phyloP scores from a whole-genome alignment of 2,797 vertebrate genomes.

The Onychomys arenicola region DNA sequence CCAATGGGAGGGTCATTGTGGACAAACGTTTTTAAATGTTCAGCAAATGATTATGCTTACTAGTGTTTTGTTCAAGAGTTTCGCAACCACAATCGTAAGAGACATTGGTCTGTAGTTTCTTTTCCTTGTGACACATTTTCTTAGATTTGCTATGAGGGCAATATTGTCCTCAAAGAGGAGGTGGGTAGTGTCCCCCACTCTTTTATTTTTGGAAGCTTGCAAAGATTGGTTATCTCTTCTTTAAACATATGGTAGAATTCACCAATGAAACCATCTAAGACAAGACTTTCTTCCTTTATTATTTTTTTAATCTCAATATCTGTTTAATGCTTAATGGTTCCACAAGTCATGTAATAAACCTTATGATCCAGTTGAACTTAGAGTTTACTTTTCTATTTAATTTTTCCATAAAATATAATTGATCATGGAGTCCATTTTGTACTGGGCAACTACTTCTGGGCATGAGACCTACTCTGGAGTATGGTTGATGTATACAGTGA shows the following conservation, averaged over 20 bases:
- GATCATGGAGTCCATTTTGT: neutral
- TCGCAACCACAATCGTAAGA: constrained; percentile 31
- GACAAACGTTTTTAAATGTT: constrained; percentile 59
- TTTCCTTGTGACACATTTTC: neutral
- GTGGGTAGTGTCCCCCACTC: neutral
- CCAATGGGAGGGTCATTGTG: neutral
- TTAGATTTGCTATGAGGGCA: constrained; percentile 23
- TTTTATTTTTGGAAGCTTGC: constrained; percentile 41
- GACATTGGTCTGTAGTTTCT: constrained; percentile 23
- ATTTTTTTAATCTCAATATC: neutral
- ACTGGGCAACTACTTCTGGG: neutral
- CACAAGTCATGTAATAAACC: neutral
- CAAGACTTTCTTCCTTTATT: neutral
- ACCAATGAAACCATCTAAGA: neutral
- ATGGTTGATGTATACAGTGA: neutral
- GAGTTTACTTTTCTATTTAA: neutral
- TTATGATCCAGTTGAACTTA: neutral
- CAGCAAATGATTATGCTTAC: constrained; percentile 30
- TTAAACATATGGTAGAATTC: constrained; percentile 52
- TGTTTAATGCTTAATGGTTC: neutral
- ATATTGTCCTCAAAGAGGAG: constrained; percentile 33
- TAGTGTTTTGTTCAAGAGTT: constrained; percentile 44
- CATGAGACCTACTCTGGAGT: neutral
- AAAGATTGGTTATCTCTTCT: constrained; percentile 51
- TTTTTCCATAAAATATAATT: neutral